Base-by-base conservation (phyloP, 1,140 invertebrate genomes). In the Aphelinus certus region DNA sequence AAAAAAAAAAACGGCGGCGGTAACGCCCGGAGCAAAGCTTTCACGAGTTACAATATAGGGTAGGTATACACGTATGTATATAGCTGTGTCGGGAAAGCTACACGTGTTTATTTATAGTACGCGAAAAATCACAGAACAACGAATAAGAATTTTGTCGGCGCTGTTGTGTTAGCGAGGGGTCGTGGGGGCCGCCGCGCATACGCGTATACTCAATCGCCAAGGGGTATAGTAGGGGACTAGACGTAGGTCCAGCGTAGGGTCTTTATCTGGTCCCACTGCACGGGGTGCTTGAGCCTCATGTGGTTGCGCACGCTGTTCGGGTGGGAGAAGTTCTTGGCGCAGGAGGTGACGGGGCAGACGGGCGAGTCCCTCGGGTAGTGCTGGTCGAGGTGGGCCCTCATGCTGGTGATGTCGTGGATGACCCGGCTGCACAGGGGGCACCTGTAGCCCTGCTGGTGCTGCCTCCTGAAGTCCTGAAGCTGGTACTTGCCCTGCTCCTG, bases 221-320 rank as follows among this genome's bases (percentile, higher is more conserved):
- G 26, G 26, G 26, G 26, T 26, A 26, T 26, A 26, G 26, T 26
- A 26, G 26, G 26, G 51, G 4, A 53, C 63, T 65, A 88, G 71
- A 88, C 85, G 70, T 88, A 88, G 77, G 92, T 93, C 90, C 93
- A 94, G 79, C 94, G 93, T 74, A 95, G 90, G 55, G 92, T 92
- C 86, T 95, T 95, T 90, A 95, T 95, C 81, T 92, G 91, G 79
- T 93, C 91, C 94, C 94, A 95, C 81, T 94, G 92, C 74, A 91
- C 85, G 1, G 92, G 90, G 85, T 95, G 94, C 85, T 95, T 95
- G 76, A 93, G 90, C 75, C 94, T 89, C 94, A 95, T 95, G 85
- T 95, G 94, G 85, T 95, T 95, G 76, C 94, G 90, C 51, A 95
- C 93, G 56, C 93, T 94, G 85, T 95, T 95, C 4, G 94, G 94